Conservation (phyloP, 2,797 vertebrate genomes). For the Sebastes alutus region DNA sequence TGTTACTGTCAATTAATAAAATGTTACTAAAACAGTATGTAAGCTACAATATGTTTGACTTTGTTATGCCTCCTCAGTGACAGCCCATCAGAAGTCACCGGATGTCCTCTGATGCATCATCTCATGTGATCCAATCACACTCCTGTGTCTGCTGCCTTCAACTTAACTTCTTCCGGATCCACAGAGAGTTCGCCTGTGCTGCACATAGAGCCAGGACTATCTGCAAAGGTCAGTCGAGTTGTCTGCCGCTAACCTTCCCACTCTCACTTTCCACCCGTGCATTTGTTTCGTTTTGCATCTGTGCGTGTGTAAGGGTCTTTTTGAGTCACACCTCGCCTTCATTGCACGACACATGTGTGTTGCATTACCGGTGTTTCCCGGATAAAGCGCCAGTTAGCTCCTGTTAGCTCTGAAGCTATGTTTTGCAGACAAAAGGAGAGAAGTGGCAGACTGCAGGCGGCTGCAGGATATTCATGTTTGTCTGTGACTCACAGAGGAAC, state of each 20-base stretch:
- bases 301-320: background rate
- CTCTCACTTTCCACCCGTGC: constrained; percentile 13
- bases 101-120: constrained; percentile 5
- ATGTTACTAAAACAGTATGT: too few species aligned
- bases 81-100: background rate
- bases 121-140: constrained; percentile 33
- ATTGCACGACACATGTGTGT: background rate
- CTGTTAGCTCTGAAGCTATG: constrained; percentile 35
- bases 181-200: constrained; percentile 48
- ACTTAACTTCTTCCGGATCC: constrained; percentile 69
- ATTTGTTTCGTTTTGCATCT: background rate
- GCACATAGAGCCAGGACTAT: constrained; percentile 51
- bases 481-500: background rate
- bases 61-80: background rate
- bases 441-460: background rate
- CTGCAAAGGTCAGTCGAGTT: constrained; percentile 75
- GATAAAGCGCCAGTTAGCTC: constrained; percentile 57
- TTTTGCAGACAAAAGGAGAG: constrained; percentile 37
- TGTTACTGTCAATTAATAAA: too few species aligned
- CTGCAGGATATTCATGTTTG: background rate
- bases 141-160: background rate
- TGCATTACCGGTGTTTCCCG: background rate
- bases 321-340: background rate
- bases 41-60: background rate
- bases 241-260: background rate